phyloP scores from a whole-genome alignment of 2,888 invertebrate species.

The Lysandra bellargus region DNA sequence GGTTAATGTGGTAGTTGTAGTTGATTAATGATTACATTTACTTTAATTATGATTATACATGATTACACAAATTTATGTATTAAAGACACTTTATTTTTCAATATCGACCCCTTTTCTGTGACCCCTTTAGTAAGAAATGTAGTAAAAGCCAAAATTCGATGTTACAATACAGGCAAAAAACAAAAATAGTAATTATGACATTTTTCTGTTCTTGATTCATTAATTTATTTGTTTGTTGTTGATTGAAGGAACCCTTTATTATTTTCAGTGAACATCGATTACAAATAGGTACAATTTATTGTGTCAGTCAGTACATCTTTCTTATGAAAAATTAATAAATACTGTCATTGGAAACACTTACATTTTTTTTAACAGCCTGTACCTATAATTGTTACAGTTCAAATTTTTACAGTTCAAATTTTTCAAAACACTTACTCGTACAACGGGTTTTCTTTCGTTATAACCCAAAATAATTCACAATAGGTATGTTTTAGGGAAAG shows the following conservation, averaged over 20 bases:
- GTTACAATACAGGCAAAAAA: not conserved
- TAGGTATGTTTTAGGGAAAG: not conserved
- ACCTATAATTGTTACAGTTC: constrained; percentile 1
- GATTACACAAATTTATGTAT: constrained; percentile 1
- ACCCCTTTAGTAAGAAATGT: constrained; percentile 1
- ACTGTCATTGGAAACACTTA: not conserved
- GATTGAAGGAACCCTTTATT: no score
- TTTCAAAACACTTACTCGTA: not conserved
- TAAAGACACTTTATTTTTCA: not conserved
- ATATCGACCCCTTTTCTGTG: not conserved
- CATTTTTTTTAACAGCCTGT: constrained; percentile 1
- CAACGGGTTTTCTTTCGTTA: not conserved
- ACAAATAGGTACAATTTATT: not conserved
- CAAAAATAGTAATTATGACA: not conserved
- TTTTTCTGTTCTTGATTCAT: not conserved
- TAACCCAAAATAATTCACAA: not conserved
- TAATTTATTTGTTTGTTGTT: not conserved
- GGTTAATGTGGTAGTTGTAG: constrained; percentile 1
- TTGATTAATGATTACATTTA: constrained; percentile 1
- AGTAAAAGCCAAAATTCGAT: not conserved
- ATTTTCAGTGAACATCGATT: no score
- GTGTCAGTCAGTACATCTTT: constrained; percentile 1
- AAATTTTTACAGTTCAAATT: not conserved
- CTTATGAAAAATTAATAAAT: constrained; percentile 1
- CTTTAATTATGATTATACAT: not conserved